Base-by-base conservation (phyloP, 2,797 vertebrate species). In the Kryptopterus vitreolus region DNA sequence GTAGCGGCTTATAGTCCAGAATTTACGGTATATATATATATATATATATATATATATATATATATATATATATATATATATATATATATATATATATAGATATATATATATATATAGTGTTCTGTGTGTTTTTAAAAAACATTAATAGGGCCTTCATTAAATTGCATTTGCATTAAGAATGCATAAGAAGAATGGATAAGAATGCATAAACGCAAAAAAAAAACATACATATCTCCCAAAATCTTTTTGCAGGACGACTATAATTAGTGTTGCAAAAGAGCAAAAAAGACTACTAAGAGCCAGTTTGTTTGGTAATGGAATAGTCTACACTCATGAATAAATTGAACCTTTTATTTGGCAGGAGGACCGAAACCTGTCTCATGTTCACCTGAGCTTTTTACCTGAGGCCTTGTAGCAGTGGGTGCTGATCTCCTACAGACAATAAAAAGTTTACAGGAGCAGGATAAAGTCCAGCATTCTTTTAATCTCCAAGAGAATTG, bases 361-460 rank as follows among this genome's bases (percentile, higher is more conserved):
- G 81, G 86, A 85, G 80, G 72, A 75, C 72, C 88, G 92, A 91
- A 94, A 93, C 86, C 78, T 87, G 92, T 93, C 38, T 38, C 38
- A 43, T 9, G 38, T 90, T 87, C 88, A 89, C 89, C 88, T 90
- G 91, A 87, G 88, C 88, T 87, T 90, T n/a, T 88, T 89, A 91
- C 89, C 87, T 87, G 90, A 93, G 88, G 38, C 58, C 57, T 26
- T 80, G 63, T 63, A 84, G 55, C 69, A 63, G 62, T 48, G 59
- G 74, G 53, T 63, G 31, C 26, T 7, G 15, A 53, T 29, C 52
- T 48, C 79, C 59, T 10, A 68, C 38, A 69, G 68, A 29, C 35
- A 75, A 81, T 70, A 72, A 50, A 78, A n/a, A 53, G 16, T 33
- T 71, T 35, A 50, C 33, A 50, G 38, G 46, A 24, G 31, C 4